phyloP scores from a whole-genome alignment of 2,113 vertebrate species.

The Corythornis vintsioides region DNA sequence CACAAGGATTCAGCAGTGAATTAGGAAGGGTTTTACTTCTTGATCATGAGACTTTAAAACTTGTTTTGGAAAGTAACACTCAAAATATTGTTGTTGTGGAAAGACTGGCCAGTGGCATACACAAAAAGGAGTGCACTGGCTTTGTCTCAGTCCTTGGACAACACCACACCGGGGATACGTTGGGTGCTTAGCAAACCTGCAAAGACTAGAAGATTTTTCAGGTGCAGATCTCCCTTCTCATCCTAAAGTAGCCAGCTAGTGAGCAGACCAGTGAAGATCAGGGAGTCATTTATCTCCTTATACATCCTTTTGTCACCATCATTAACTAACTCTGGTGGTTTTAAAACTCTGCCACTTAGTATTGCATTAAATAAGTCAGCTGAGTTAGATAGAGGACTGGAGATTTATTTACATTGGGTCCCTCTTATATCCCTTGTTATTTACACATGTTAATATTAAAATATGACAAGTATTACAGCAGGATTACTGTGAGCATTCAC shows the following conservation, averaged over 20 bases:
- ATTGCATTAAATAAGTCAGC: not conserved
- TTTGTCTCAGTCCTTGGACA: not conserved
- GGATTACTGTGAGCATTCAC: not conserved
- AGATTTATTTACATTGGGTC: not conserved
- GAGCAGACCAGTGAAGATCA: not conserved
- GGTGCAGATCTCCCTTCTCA: not conserved
- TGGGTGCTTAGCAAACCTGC: not conserved
- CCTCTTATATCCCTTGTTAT: not conserved
- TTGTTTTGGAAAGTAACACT: not conserved
- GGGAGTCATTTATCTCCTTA: not conserved
- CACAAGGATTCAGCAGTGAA: not conserved
- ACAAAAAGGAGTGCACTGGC: not conserved
- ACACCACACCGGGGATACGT: not conserved
- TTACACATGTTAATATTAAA: not conserved
- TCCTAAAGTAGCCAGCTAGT: accelerated
- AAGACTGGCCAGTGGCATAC: not conserved
- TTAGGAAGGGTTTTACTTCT: not conserved
- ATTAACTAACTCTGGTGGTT: not conserved
- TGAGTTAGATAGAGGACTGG: not conserved
- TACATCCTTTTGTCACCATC: not conserved
- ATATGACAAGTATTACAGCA: not conserved
- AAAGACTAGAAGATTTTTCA: not conserved
- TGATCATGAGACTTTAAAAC: not conserved
- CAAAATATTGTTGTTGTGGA: not conserved
- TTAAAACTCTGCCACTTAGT: not conserved